Base-by-base conservation (phyloP, 2,888 invertebrate species). In the Atethmia centrago region DNA sequence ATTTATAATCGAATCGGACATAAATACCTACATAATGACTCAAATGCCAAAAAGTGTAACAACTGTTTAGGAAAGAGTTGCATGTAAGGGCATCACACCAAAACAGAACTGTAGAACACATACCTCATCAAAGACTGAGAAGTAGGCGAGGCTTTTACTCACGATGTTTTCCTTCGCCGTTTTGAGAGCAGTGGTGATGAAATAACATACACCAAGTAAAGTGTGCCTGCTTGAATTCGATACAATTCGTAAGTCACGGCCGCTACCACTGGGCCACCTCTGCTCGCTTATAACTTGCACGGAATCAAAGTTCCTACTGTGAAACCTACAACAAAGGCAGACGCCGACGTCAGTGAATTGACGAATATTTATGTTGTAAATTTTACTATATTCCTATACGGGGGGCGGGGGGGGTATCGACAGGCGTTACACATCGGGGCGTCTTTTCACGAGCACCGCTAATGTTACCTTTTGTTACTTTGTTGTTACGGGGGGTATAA, bases 331-430 rank as follows among this genome's bases (percentile, higher is more conserved):
- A 93, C 94, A 94, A 93, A 93, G 89, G 91, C 91, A 87, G 85
- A 86, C 86, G 87, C 90, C 88, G 82, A 90, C 92, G 91, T 90
- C 92, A 91, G 89, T 88, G 89, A 91, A 93, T 93, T 93, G 93
- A 93, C 92, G 93, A 92, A 93, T 94, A 93, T 94, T 93, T 93
- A 93, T 92, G 91, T 92, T 90, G 91, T 90, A 92, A 93, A 93
- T 92, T 92, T 89, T 87, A 89, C 87, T 91, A 90, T 88, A 89
- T 85, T 81, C 73, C 58, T 82, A 80, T 81, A 88, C 69, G 88
- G 62, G 40, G 53, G 71, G 77, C 80, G 88, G 67, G 88, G 62
- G 40, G 53, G 71, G 77, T 75, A 84, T 85, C 85, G 88, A 77
- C 77, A 74, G 79, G 56, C 80, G 78, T 85, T 82, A 85, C 81